These are phyloP conservation scores for Kradibia gibbosae DNA, from an alignment of 1,140 invertebrate species.

Conservation along the genomic window DNA sequence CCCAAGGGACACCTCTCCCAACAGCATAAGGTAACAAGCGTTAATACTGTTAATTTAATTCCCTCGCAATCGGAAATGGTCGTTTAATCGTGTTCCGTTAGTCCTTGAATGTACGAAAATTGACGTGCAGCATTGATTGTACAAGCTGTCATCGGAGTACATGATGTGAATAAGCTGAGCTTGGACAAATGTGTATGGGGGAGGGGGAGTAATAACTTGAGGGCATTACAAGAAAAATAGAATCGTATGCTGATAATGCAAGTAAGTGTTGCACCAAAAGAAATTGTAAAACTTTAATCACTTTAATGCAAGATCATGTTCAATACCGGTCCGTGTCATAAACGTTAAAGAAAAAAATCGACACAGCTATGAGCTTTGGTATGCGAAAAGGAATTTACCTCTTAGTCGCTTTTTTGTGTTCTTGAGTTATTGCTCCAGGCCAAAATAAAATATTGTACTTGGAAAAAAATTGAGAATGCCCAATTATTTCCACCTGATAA, in stretches of 20 bases:
- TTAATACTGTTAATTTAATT: constrained; percentile 38
- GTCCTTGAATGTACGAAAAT: background rate
- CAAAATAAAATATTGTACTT: too few species aligned
- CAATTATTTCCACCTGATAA: too few species aligned
- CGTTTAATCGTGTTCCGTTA: background rate
- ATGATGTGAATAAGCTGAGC: too few species aligned
- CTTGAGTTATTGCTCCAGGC: too few species aligned
- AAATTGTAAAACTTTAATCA: constrained; percentile 36
- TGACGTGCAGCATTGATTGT: too few species aligned
- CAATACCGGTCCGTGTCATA: constrained; percentile 24
- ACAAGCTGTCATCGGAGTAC: too few species aligned
- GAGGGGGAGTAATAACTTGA: background rate
- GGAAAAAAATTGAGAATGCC: too few species aligned
- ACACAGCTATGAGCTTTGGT: background rate
- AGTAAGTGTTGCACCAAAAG: background rate
- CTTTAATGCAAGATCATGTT: constrained; percentile 38
- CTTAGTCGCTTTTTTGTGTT: background rate
- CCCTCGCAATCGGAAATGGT: background rate
- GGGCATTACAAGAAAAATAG: background rate
- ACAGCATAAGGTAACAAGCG: background rate
- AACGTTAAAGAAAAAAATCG: constrained; percentile 42
- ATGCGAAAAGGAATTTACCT: constrained; percentile 36
- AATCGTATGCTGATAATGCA: background rate
- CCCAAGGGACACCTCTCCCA: background rate
- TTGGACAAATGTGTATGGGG: too few species aligned